phyloP scores from a whole-genome alignment of 2,797 vertebrate species.

The Alfaro cultratus region DNA sequence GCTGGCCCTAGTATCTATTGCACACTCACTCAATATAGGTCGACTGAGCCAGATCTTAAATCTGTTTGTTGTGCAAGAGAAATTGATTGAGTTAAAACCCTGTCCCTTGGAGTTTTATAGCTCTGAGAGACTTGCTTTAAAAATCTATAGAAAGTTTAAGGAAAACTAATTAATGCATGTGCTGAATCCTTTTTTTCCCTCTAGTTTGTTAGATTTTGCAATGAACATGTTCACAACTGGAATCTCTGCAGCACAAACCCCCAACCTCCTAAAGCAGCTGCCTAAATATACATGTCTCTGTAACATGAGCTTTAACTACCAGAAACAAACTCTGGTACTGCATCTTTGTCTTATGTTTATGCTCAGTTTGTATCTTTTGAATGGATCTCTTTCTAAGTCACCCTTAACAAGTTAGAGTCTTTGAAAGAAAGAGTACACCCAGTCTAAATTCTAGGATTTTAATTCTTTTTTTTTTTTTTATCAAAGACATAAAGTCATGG shows the following conservation, averaged over 20 bases:
- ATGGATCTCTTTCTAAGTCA: conserved; percentile 4
- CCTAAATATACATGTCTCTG: conserved; percentile 10
- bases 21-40: not conserved
- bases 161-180: not conserved
- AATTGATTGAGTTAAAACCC: conserved; percentile 25
- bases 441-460: not conserved
- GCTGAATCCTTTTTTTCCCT: not conserved
- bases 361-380: not conserved
- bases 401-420: not conserved
- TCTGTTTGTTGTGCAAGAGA: not conserved
- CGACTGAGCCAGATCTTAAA: not conserved
- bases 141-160: not conserved
- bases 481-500: not conserved
- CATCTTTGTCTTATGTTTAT: not conserved
- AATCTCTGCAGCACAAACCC: conserved; percentile 16
- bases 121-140: not conserved
- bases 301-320: conserved; percentile 14
- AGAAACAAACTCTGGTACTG: conserved; percentile 6
- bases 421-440: not conserved
- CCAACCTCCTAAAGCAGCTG: not conserved
- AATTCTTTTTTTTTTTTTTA: not conserved
- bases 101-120: conserved; percentile 24
- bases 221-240: conserved; percentile 15
- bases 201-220: not conserved
- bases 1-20: not conserved